Evolutionary conservation across 1,140 invertebrate species (phyloP).

Genomic region (Lerema accius): DNA sequence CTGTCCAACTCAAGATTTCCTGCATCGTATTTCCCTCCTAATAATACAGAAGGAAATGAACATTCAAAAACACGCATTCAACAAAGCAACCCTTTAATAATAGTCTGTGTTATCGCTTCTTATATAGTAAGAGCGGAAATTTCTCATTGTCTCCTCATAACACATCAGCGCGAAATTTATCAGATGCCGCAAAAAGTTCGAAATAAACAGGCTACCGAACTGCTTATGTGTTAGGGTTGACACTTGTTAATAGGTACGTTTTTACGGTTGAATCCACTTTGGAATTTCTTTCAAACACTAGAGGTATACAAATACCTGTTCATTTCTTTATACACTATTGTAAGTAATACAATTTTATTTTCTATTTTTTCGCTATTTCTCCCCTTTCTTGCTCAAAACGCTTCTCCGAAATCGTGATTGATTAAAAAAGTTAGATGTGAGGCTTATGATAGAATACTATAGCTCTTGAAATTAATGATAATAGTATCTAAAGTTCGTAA

Average conservation of each 20-base stretch:
- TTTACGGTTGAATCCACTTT: no score
- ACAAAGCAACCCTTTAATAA: constrained; percentile 28
- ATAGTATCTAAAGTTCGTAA: no score
- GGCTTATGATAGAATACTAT: no score
- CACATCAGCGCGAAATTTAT: constrained; percentile 67
- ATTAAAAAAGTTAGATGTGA: no score
- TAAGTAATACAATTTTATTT: no score
- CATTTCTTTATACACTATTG: constrained; percentile 3
- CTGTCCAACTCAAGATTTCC: no score
- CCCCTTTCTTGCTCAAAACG: no score
- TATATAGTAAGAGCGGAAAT: constrained; percentile 50
- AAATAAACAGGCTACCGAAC: constrained; percentile 52
- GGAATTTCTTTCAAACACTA: no score
- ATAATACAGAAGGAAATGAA: constrained; percentile 27
- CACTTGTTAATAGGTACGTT: neutral
- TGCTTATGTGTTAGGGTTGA: constrained; percentile 42
- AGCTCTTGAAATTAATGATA: no score
- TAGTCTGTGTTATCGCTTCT: constrained; percentile 41
- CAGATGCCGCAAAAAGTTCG: constrained; percentile 59
- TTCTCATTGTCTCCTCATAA: constrained; percentile 56
- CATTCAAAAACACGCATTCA: constrained; percentile 19
- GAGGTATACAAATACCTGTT: neutral
- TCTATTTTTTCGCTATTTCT: no score
- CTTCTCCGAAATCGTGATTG: no score
- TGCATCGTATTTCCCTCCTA: constrained; percentile 18